Evolutionary conservation across 2,113 vertebrate genomes (phyloP).

Genomic region (Sander lucioperca): DNA sequence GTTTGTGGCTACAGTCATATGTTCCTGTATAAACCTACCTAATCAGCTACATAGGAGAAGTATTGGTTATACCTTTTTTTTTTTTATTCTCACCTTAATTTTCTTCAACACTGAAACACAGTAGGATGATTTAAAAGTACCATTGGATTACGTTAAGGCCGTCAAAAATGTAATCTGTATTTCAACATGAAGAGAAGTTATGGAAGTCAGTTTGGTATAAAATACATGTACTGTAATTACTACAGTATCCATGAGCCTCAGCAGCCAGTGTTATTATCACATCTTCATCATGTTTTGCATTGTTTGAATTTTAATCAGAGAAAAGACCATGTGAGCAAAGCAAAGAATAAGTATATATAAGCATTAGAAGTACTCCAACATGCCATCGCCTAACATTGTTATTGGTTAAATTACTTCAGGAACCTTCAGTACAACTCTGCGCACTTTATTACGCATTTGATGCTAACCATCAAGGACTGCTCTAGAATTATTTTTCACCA

Average conservation of each 20-base stretch:
- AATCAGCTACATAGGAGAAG: not conserved
- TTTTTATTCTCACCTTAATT: too few relatives aligned
- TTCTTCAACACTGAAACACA: too few relatives aligned
- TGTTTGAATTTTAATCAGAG: too few relatives aligned
- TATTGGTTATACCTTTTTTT: too few relatives aligned
- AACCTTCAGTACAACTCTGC: not conserved
- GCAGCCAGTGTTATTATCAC: too few relatives aligned
- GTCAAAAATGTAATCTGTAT: not conserved
- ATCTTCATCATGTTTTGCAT: too few relatives aligned
- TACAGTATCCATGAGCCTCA: too few relatives aligned
- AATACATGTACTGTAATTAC: too few relatives aligned
- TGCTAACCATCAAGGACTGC: not conserved
- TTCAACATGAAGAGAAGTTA: not conserved
- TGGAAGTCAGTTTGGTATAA: not conserved
- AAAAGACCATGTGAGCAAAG: too few relatives aligned
- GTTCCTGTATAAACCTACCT: not conserved
- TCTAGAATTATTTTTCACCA: not conserved
- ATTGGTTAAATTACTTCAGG: not conserved
- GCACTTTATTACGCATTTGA: not conserved
- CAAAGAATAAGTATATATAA: too few relatives aligned
- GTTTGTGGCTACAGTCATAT: not conserved
- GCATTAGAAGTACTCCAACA: not conserved
- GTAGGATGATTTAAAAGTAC: not conserved
- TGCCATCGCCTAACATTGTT: not conserved
- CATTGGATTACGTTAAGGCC: not conserved